A percentile compares a stretch with the other conserved stretches of the same genome.
Evolutionary conservation across 2,113 vertebrate species (phyloP).

Genomic region (Recurvirostra avosetta): DNA sequence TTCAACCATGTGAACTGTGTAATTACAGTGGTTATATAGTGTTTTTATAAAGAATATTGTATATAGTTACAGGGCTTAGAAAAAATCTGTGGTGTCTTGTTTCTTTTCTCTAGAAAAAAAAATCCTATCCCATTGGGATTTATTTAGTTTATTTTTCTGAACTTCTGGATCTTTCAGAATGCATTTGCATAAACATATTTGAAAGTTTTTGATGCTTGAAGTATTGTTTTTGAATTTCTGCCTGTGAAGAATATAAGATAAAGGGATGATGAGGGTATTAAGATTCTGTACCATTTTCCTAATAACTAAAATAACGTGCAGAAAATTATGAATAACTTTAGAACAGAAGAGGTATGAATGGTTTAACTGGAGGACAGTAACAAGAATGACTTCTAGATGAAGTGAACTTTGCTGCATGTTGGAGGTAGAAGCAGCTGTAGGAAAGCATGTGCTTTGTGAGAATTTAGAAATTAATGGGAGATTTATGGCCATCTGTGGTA

Average conservation of each 20-base stretch:
- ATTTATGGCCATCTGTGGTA: slow-evolving; percentile 28
- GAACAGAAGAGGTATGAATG: neutral
- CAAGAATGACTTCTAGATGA: neutral
- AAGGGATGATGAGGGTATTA: neutral
- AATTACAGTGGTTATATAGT: slow-evolving; percentile 7
- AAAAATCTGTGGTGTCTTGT: slow-evolving; percentile 19
- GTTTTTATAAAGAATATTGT: slow-evolving; percentile 30
- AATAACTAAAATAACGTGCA: neutral
- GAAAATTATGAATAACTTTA: neutral
- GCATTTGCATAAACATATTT: slow-evolving; percentile 1
- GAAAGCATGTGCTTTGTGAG: neutral
- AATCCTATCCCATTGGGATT: slow-evolving; percentile 2
- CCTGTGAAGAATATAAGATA: neutral
- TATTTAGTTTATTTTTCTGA: slow-evolving; percentile 40
- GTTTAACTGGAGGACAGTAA: neutral
- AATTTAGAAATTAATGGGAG: slow-evolving; percentile 9
- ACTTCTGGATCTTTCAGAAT: slow-evolving; percentile 45
- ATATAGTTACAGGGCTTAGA: slow-evolving; percentile 23
- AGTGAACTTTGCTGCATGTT: neutral
- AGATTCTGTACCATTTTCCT: neutral
- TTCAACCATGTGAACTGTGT: neutral
- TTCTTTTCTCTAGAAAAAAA: slow-evolving; percentile 29
- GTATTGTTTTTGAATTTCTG: neutral
- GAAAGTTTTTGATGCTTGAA: neutral
- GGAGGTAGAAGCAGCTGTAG: neutral